phyloP scores from a whole-genome alignment of 2,113 vertebrate species.

The Danio rerio region DNA sequence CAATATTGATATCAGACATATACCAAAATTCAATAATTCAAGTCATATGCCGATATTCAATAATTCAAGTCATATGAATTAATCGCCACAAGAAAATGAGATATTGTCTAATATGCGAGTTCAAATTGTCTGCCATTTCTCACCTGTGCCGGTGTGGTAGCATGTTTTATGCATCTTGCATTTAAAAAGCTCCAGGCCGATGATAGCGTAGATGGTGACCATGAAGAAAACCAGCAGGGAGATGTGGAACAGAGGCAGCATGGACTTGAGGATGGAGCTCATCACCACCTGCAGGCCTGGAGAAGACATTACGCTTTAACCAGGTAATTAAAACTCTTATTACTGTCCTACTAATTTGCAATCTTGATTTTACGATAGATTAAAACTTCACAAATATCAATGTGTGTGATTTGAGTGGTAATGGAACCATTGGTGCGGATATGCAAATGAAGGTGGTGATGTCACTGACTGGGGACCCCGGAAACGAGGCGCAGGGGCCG shows the following conservation, averaged over 20 bases:
- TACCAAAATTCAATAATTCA: too few species aligned
- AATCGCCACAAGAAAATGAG: too few species aligned
- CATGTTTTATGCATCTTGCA: constrained; percentile 97
- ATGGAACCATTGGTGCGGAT: too few species aligned
- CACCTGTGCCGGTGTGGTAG: constrained; percentile 84
- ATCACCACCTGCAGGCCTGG: constrained; percentile 92
- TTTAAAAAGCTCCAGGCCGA: constrained; percentile 91
- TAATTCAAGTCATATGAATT: too few species aligned
- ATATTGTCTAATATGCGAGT: too few species aligned
- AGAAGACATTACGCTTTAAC: constrained; percentile 19
- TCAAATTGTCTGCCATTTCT: neutral
- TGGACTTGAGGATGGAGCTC: constrained; percentile 93
- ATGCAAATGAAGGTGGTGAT: neutral
- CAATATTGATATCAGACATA: too few species aligned
- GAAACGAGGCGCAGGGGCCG: constrained; percentile 88
- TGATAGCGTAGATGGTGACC: constrained; percentile 93
- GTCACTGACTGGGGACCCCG: constrained; percentile 84
- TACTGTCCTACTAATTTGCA: too few species aligned
- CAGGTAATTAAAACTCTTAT: neutral
- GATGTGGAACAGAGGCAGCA: constrained; percentile 91
- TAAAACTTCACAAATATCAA: too few species aligned
- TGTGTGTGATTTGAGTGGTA: too few species aligned
- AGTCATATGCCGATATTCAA: too few species aligned
- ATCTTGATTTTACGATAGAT: too few species aligned
- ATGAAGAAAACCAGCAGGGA: constrained; percentile 91